phyloP scores from a whole-genome alignment of 2,113 vertebrate species.

The Pogona vitticeps region DNA sequence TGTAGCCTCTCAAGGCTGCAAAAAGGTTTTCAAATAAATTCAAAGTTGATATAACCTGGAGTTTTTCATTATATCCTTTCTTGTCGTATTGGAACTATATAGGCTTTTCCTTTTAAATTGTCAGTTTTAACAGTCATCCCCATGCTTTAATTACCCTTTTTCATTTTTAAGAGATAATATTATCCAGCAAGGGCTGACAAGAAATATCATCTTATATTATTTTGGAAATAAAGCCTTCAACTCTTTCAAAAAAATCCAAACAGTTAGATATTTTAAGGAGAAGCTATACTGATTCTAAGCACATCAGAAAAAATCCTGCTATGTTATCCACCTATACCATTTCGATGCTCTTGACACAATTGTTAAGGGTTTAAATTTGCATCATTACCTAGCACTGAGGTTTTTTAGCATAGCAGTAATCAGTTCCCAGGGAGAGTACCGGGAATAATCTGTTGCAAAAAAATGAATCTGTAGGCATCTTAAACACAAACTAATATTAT shows the following conservation, averaged over 20 bases:
- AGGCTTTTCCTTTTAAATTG: neutral
- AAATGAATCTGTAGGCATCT: too few species aligned
- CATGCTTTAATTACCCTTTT: neutral
- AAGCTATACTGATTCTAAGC: neutral
- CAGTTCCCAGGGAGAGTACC: neutral
- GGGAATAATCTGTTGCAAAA: too few species aligned
- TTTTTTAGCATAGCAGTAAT: neutral
- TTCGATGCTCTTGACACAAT: too few species aligned
- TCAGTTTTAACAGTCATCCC: neutral
- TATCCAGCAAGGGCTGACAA: neutral
- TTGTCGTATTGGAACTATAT: neutral
- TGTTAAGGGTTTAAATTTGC: neutral
- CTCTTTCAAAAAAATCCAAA: neutral
- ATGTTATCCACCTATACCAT: neutral
- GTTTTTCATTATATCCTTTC: neutral
- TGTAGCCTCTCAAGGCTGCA: constrained; percentile 1
- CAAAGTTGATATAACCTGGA: neutral
- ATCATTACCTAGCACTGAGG: neutral
- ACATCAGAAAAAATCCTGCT: neutral
- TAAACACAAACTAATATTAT: too few species aligned
- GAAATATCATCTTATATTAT: neutral
- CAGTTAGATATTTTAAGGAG: neutral
- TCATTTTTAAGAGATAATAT: neutral
- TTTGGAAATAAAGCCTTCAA: neutral
- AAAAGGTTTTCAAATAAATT: neutral